phyloP scores from a whole-genome alignment of 2,797 vertebrate genomes.

The Diceros bicornis region DNA sequence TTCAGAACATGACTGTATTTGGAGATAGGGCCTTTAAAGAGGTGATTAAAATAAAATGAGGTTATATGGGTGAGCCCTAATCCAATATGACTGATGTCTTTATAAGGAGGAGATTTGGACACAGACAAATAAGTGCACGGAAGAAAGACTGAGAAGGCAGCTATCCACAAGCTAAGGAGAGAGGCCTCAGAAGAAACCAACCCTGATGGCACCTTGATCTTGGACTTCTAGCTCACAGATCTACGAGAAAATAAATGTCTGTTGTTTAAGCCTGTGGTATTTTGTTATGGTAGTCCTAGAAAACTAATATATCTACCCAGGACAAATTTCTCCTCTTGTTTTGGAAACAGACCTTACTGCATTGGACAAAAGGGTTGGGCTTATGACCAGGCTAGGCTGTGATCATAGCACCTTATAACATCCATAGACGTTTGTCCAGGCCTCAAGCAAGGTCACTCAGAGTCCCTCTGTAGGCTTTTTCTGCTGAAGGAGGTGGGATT shows the following conservation, averaged over 20 bases:
- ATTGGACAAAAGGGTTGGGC: not conserved
- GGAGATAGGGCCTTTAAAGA: not conserved
- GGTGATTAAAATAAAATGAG: not conserved
- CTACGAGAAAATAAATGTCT: not conserved
- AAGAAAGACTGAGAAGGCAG: not conserved
- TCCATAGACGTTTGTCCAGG: not conserved
- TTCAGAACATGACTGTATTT: not conserved
- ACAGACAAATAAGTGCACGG: not conserved
- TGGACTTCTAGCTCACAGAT: not conserved
- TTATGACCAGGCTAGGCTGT: not conserved
- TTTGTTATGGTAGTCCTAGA: not conserved
- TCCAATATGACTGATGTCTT: not conserved
- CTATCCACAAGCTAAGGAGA: not conserved
- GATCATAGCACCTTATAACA: not conserved
- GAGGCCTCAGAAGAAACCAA: not conserved
- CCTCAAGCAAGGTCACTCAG: not conserved
- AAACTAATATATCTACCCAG: not conserved
- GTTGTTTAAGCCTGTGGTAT: not conserved
- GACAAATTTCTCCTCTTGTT: not conserved
- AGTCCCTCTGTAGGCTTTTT: not conserved
- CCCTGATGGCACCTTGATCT: not conserved
- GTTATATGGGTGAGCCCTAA: not conserved
- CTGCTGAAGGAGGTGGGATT: not conserved
- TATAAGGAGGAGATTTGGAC: not conserved
- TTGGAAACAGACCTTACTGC: not conserved